phyloP scores from a whole-genome alignment of 2,797 vertebrate genomes.

The Mallotus villosus region DNA sequence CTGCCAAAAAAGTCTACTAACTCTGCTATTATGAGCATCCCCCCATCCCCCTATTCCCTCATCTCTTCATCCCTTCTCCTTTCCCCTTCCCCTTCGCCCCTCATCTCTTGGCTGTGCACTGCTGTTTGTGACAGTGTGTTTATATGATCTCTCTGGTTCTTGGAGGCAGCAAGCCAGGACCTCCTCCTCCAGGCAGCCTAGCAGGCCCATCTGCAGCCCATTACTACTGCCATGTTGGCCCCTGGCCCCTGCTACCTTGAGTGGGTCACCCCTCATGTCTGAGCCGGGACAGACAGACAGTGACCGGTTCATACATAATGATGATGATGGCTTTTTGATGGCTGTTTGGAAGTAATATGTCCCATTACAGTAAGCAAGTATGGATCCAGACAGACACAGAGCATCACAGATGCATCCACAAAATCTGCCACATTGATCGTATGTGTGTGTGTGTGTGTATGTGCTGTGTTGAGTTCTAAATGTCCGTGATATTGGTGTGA shows the following conservation, averaged over 20 bases:
- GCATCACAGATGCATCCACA: neutral
- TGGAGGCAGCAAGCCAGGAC: slow-evolving; percentile 3
- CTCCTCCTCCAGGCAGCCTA: slow-evolving; percentile 13
- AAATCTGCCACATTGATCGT: neutral
- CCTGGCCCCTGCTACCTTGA: slow-evolving; percentile 20
- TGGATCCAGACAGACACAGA: neutral
- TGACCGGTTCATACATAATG: slow-evolving; percentile 33
- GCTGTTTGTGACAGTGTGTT: slow-evolving; percentile 49
- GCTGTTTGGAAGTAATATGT: neutral
- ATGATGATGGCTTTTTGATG: neutral
- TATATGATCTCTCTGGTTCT: slow-evolving; percentile 43
- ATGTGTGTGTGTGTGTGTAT: neutral
- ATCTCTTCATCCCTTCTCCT: too few relatives aligned
- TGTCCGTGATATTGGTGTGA: slow-evolving; percentile 42
- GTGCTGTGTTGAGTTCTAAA: slow-evolving; percentile 36
- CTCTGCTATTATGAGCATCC: slow-evolving; percentile 7
- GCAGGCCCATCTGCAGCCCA: slow-evolving; percentile 47
- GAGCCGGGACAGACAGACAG: slow-evolving; percentile 13
- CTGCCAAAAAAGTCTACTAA: slow-evolving; percentile 44
- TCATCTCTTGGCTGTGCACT: slow-evolving; percentile 51
- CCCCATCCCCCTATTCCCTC: too few relatives aligned
- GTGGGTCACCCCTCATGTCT: slow-evolving; percentile 38
- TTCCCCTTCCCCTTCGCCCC: slow-evolving; percentile 25
- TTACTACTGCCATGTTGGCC: slow-evolving; percentile 33
- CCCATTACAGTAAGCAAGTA: too few relatives aligned